These are phyloP conservation scores for Larimichthys polyactis DNA, from an alignment of 2,113 vertebrate species.

Conservation along the genomic window DNA sequence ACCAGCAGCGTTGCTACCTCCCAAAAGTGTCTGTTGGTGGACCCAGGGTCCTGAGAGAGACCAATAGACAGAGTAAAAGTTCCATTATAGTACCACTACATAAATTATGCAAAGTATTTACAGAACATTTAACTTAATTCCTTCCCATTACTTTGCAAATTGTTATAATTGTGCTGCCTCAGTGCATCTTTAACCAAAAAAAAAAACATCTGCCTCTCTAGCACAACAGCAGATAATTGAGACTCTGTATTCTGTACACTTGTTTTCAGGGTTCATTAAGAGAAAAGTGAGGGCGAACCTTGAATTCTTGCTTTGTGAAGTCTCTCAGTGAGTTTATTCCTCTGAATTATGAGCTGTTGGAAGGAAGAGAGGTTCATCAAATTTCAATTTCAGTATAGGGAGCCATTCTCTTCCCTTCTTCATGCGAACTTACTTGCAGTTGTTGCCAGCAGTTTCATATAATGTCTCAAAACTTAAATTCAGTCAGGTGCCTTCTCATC, in stretches of 20 bases:
- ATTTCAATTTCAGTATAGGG: neutral
- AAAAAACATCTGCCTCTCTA: constrained; percentile 28
- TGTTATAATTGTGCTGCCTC: constrained; percentile 53
- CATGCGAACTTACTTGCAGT: neutral
- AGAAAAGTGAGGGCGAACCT: constrained; percentile 10
- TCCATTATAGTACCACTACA: constrained; percentile 34
- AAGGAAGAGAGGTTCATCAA: neutral
- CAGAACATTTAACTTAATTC: constrained; percentile 53
- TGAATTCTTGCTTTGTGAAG: neutral
- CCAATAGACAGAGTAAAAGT: neutral
- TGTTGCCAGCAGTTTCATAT: neutral
- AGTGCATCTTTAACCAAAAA: constrained; percentile 40
- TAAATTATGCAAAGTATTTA: constrained; percentile 72
- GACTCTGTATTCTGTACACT: constrained; percentile 26
- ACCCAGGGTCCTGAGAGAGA: constrained; percentile 16
- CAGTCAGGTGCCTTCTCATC: neutral
- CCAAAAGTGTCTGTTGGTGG: constrained; percentile 20
- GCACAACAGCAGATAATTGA: constrained; percentile 48
- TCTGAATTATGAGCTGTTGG: constrained; percentile 6
- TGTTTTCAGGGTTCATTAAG: constrained; percentile 43
- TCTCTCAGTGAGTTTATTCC: neutral
- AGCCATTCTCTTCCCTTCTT: neutral
- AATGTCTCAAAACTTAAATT: neutral
- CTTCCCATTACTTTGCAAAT: constrained; percentile 54
- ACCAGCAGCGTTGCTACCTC: constrained; percentile 28